phyloP scores from a whole-genome alignment of 2,113 vertebrate species.

The Craseonycteris thonglongyai region DNA sequence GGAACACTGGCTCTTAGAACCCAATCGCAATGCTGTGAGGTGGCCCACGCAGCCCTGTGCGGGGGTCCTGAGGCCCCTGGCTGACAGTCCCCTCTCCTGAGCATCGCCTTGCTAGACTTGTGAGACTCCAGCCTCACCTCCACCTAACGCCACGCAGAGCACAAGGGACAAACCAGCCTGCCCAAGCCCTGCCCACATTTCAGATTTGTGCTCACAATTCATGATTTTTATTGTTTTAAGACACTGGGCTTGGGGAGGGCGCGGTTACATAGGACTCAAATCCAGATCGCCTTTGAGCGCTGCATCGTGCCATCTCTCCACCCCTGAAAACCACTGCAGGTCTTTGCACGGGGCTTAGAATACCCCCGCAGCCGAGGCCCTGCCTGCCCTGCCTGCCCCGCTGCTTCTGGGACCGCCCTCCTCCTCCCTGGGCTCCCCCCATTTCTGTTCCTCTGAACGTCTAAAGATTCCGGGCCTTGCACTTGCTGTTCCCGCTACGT shows the following conservation, averaged over 20 bases:
- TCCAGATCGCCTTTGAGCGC: neutral
- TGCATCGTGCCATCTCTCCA: too few species aligned
- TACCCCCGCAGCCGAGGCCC: neutral
- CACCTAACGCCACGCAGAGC: too few species aligned
- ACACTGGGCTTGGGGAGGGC: neutral
- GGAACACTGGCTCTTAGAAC: neutral
- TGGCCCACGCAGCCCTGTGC: neutral
- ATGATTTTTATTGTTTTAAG: neutral
- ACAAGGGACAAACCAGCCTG: neutral
- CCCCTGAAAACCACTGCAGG: neutral
- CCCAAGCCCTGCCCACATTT: neutral
- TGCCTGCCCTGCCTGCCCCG: neutral
- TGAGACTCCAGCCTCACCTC: neutral
- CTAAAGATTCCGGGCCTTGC: neutral
- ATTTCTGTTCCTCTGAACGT: neutral
- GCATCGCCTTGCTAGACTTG: neutral
- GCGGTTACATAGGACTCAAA: neutral
- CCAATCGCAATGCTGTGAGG: neutral
- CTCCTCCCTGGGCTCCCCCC: neutral
- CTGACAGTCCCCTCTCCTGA: fast-evolving
- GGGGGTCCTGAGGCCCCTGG: neutral
- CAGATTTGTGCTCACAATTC: neutral
- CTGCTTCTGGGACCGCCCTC: neutral
- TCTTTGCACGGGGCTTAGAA: neutral
- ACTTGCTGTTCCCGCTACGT: neutral